Base-by-base conservation (phyloP, 2,797 vertebrate genomes). In the Micrastur ruficollis region DNA sequence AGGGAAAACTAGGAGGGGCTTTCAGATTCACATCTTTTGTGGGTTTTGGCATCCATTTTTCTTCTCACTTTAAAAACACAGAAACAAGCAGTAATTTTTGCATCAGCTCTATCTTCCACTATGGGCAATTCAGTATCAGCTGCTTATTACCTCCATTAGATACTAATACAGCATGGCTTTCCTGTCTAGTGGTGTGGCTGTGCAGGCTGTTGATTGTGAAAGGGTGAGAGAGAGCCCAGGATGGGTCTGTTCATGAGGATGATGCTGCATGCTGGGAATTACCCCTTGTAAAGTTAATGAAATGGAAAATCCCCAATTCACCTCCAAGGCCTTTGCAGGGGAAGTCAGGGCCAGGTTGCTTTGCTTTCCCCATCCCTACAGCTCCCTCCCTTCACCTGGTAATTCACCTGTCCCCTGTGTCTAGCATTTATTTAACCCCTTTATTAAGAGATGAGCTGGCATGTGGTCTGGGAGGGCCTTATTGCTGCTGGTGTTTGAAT, bases 241-340 rank as follows among this genome's bases (percentile, higher is more conserved):
- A 56, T 81, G 66, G 27, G 53, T 86, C 63, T 81, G 36, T 66
- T 96, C n/a, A 6, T 26, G 38, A 42, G 63, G 46, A 50, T 27
- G 72, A 40, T 92, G 83, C 85, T 87, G 71, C 8, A 5, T 25
- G 38, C 67, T 71, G 81, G 95, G 93, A 94, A 94, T 96, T 94
- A 94, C 89, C 81, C 92, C 63, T 85, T 97, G 81, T 95, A 94
- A 96, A 97, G 53, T 81, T 96, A 94, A 97, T 95, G 83, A 93
- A 73, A 94, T 74, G 90, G 94, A 93, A 97, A 96, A 95, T 93
- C 87, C 89, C 96, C 81, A 66, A 31, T 88, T 89, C 11, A 76
- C 52, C 65, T 83, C 50, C 46, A 47, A 81, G 47, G 65, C 68
- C 55, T 61, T n/a, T 14, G 1, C 11, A 1, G 11, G 31, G 21